These are phyloP conservation scores for Silurus aristotelis DNA, from an alignment of 2,797 vertebrate species.

Conservation along the genomic window DNA sequence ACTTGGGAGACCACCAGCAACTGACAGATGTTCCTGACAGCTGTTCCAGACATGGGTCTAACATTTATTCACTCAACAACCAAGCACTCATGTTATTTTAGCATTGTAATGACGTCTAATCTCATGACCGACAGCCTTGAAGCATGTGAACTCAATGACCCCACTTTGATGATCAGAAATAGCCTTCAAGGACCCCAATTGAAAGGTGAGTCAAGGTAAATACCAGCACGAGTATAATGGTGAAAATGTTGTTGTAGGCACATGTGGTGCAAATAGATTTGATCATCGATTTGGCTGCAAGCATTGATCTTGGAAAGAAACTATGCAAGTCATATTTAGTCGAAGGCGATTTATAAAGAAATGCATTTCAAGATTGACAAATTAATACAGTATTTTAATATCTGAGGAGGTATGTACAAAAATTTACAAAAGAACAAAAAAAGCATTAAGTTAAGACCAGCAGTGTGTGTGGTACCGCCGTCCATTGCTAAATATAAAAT, in stretches of 20 bases:
- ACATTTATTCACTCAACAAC: background rate
- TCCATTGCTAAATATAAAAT: slow-evolving; percentile 77
- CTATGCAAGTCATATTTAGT: slow-evolving; percentile 11
- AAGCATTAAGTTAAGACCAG: slow-evolving; percentile 54
- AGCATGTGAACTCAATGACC: background rate
- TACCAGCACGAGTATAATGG: background rate
- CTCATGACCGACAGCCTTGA: background rate
- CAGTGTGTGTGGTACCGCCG: slow-evolving; percentile 35
- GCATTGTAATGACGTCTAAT: background rate
- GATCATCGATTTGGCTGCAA: too few relatives aligned
- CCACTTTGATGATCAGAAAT: background rate
- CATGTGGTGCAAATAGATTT: background rate
- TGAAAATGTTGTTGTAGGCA: background rate
- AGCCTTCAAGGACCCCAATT: background rate
- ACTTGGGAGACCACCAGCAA: background rate
- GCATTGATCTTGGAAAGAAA: background rate
- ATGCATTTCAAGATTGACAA: slow-evolving; percentile 54
- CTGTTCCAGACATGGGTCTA: too few relatives aligned
- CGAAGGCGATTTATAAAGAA: slow-evolving; percentile 60
- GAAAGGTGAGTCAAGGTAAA: background rate
- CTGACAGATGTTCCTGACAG: too few relatives aligned
- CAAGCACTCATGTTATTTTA: too few relatives aligned
- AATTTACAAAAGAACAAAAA: slow-evolving; percentile 57
- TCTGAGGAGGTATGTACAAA: slow-evolving; percentile 59
- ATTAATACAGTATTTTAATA: slow-evolving; percentile 54